Evolutionary conservation across 2,113 vertebrate genomes (phyloP).

Genomic region (Bos indicus): DNA sequence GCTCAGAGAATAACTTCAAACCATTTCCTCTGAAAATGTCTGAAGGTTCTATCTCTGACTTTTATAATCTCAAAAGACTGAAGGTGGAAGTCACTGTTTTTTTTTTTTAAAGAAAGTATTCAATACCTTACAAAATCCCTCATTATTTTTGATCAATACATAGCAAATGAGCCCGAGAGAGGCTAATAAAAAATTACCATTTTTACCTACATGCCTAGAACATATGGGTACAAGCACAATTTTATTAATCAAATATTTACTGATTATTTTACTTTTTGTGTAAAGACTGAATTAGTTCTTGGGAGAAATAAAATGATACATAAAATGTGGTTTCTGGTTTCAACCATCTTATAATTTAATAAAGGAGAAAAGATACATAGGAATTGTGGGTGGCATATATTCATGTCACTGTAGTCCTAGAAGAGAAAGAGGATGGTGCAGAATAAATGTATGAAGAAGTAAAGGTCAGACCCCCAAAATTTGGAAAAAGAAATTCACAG

Average conservation of each 20-base stretch:
- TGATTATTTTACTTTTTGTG: neutral
- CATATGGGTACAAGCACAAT: neutral
- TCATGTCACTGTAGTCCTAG: neutral
- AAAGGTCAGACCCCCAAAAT: neutral
- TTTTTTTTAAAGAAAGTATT: neutral
- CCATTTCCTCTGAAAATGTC: neutral
- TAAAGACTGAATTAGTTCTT: neutral
- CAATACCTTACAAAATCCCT: neutral
- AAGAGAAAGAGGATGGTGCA: neutral
- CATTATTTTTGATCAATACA: neutral
- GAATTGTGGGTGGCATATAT: neutral
- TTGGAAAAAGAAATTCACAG: neutral
- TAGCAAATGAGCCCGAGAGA: neutral
- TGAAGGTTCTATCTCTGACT: neutral
- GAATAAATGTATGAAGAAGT: neutral
- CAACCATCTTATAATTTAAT: neutral
- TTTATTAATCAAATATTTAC: neutral
- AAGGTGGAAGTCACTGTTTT: neutral
- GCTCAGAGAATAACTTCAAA: neutral
- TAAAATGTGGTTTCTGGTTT: neutral
- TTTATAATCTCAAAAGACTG: neutral
- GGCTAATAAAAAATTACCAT: neutral
- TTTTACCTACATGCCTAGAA: neutral
- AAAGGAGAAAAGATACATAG: neutral
- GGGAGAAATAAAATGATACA: neutral